These are phyloP conservation scores for Drosophila burlai DNA, from an alignment of 1,140 invertebrate species.

Conservation along the genomic window DNA sequence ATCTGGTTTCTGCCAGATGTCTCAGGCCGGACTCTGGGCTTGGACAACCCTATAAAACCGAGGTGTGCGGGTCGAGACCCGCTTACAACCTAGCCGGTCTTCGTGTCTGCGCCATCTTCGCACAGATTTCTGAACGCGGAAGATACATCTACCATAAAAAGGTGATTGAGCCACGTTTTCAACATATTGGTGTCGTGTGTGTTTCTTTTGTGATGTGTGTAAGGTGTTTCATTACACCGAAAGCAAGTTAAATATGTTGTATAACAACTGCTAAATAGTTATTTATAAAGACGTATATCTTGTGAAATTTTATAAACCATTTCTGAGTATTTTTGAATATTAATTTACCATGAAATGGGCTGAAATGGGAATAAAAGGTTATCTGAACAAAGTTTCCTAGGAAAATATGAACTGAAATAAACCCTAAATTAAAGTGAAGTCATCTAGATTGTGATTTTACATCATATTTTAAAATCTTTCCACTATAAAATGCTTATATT, in stretches of 20 bases:
- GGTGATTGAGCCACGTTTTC: conserved; percentile 54
- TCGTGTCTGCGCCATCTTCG: conserved; percentile 51
- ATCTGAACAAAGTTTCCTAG: no score
- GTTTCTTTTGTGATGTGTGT: conserved; percentile 14
- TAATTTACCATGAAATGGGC: background rate
- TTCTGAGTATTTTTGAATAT: background rate
- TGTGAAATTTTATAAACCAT: background rate
- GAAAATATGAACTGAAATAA: background rate
- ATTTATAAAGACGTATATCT: background rate
- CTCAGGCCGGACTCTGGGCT: conserved; percentile 2
- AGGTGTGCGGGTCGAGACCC: conserved; percentile 42
- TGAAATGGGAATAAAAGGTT: background rate
- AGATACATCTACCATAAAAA: conserved; percentile 37
- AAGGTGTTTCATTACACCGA: conserved; percentile 14
- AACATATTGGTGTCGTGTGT: conserved; percentile 22
- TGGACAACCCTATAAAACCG: conserved; percentile 59
- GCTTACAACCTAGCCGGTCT: conserved; percentile 52
- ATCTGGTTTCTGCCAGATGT: conserved; percentile 34
- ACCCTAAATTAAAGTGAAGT: background rate
- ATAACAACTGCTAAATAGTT: background rate
- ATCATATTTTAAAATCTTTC: background rate
- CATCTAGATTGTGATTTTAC: background rate
- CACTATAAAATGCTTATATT: no score
- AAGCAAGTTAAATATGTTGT: background rate
- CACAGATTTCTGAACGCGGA: conserved; percentile 29